Conservation (phyloP, 92 coral and sea anemone species). For the Palythoa caribaeorum region DNA sequence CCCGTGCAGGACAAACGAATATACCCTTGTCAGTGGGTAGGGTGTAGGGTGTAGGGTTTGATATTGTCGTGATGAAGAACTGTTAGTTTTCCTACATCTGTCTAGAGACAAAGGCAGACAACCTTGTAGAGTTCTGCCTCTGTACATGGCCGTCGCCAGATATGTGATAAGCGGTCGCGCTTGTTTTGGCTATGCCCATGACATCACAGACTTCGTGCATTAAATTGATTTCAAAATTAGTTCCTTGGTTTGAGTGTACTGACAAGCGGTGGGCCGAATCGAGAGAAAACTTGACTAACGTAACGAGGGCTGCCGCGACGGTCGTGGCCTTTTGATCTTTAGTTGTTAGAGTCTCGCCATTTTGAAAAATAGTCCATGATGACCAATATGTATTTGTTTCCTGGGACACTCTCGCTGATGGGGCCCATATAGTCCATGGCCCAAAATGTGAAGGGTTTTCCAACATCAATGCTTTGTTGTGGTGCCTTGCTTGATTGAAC, state of each 20-base stretch:
- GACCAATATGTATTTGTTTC: conserved; percentile 38
- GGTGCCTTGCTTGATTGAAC: conserved; percentile 44
- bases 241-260: conserved; percentile 49
- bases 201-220: conserved; percentile 44
- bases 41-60: conserved; percentile 53
- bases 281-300: conserved; percentile 24
- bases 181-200: too few relatives aligned
- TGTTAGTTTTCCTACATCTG: conserved; percentile 41
- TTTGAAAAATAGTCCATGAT: conserved; percentile 32
- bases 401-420: neutral
- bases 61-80: conserved; percentile 46
- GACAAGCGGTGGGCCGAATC: conserved; percentile 45
- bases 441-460: conserved; percentile 58
- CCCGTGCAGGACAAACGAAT: conserved; percentile 59
- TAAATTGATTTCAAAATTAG: conserved; percentile 53
- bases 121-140: conserved; percentile 63
- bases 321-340: conserved; percentile 36
- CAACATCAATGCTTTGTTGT: neutral
- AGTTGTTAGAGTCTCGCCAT: conserved; percentile 44
- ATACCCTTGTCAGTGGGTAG: conserved; percentile 50
- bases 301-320: conserved; percentile 26
- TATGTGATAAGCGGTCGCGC: conserved; percentile 54
- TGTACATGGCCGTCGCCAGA: conserved; percentile 60
- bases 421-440: conserved; percentile 55
- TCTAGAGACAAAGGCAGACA: conserved; percentile 57